Percentiles rank a stretch among this genome's conserved stretches.
These are phyloP conservation scores for Hypsopygia costalis DNA, from an alignment of 2,888 invertebrate genomes.

Conservation along the genomic window DNA sequence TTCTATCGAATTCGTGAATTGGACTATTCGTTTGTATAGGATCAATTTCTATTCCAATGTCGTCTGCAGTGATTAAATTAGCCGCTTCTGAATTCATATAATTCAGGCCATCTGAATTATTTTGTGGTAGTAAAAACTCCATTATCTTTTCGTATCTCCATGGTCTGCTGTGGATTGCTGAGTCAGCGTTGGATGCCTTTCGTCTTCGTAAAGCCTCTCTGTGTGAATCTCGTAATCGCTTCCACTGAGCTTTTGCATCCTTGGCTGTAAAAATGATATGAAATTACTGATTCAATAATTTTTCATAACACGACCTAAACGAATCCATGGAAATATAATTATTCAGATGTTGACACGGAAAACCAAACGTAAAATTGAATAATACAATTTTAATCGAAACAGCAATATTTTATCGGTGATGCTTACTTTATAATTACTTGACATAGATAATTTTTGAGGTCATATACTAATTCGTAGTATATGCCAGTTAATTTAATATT, in stretches of 20 bases:
- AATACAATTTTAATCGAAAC: too few relatives aligned
- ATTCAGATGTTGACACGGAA: too few relatives aligned
- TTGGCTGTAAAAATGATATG: slow-evolving; percentile 19
- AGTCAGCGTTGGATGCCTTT: slow-evolving; percentile 5
- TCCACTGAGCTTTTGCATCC: slow-evolving; percentile 25
- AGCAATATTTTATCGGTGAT: too few relatives aligned
- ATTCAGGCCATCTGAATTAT: not conserved
- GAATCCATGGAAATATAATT: too few relatives aligned
- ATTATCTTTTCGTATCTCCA: slow-evolving; percentile 27
- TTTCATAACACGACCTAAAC: too few relatives aligned
- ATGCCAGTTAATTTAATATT: too few relatives aligned
- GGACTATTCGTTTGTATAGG: not conserved
- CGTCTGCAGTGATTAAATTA: not conserved
- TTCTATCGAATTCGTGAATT: not conserved
- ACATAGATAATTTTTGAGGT: too few relatives aligned
- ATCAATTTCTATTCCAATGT: not conserved
- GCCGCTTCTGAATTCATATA: not conserved
- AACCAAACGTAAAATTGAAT: too few relatives aligned
- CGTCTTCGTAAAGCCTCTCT: slow-evolving; percentile 24
- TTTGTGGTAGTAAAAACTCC: slow-evolving; percentile 18
- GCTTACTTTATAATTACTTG: too few relatives aligned
- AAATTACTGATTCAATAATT: not conserved
- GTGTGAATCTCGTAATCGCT: slow-evolving; percentile 25
- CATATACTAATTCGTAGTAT: too few relatives aligned
- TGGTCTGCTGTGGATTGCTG: slow-evolving; percentile 14